Percentiles rank a stretch among this genome's conserved stretches.
Evolutionary conservation across 1,140 invertebrate genomes (phyloP).

Genomic region (Musca vetustissima): DNA sequence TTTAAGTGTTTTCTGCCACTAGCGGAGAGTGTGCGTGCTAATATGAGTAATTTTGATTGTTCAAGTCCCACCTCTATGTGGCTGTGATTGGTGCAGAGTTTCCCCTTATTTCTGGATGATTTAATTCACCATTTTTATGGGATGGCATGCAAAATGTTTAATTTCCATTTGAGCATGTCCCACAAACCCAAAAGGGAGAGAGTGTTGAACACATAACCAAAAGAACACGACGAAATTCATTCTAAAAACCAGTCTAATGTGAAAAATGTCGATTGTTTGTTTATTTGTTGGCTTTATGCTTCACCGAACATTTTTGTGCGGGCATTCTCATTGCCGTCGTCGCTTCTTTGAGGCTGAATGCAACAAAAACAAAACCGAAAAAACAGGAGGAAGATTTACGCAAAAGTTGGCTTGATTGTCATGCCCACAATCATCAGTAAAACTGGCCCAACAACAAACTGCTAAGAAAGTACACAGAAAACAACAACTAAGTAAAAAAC

Average conservation of each 20-base stretch:
- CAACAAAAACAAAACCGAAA: too few species aligned
- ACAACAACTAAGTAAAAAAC: background rate
- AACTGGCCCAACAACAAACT: background rate
- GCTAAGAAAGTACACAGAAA: background rate
- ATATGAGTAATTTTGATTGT: too few species aligned
- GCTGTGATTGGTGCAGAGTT: too few species aligned
- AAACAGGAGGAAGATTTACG: too few species aligned
- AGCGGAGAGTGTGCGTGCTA: too few species aligned
- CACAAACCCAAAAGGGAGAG: background rate
- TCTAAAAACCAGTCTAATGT: constrained; percentile 8
- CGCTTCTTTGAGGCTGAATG: too few species aligned
- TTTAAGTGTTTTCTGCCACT: too few species aligned
- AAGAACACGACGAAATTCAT: background rate
- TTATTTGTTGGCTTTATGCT: constrained; percentile 20
- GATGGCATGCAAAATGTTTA: background rate
- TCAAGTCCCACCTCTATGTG: too few species aligned
- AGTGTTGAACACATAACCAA: background rate
- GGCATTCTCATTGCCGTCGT: background rate
- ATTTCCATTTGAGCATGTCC: constrained; percentile 8
- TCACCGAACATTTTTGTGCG: background rate
- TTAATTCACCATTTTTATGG: too few species aligned
- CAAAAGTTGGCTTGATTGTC: too few species aligned
- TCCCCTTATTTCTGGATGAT: too few species aligned
- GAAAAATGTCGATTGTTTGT: constrained; percentile 15
- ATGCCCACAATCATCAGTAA: background rate